Base-by-base conservation (phyloP, 2,797 vertebrate genomes). In the Sebastes hubbsi region DNA sequence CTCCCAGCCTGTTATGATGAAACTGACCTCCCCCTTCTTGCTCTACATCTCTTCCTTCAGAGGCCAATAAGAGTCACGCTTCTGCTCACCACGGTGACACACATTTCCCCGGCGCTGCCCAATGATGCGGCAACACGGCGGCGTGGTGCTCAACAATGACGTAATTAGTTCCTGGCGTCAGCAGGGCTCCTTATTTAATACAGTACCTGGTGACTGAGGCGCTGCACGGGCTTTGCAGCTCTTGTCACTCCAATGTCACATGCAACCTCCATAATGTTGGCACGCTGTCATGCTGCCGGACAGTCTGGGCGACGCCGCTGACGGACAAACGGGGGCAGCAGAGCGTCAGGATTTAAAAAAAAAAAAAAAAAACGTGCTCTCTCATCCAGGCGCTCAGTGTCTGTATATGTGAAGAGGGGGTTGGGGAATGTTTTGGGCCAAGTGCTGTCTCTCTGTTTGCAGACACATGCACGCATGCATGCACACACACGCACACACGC, bases 361-460 rank as follows among this genome's bases (percentile, higher is more conserved):
- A 24, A 24, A 14, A 24, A 14, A 14, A 24, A 9, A 2, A 25
- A 5, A 10, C 1, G 0, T 1, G 22, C 24, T 3, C 58, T 34
- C 52, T 38, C 55, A 89, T 68, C 20, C 25, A 20, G 76, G 80
- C 80, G 2, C 36, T n/a, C 27, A 29, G 74, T 22, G 46, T 71
- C 8, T 63, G 55, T 32, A 61, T 27, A 46, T 14, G 58, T 75
- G 72, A 63, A 38, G n/a, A 27, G 74, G 69, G 78, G 74, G 83
- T 13, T 24, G 46, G 89, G 73, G 77, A 55, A 77, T 89, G 90
- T 94, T 92, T 90, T 77, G 87, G 88, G 73, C 82, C 32, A 72
- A 84, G 81, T 27, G 75, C 85, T 83, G 87, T 89, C 86, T 80
- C 84, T 89, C 20, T 94, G 93, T 93, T 94, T 94, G 83, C 91